Evolutionary conservation across 2,888 invertebrate species (phyloP).

Genomic region (Sinotaia quadrata): DNA sequence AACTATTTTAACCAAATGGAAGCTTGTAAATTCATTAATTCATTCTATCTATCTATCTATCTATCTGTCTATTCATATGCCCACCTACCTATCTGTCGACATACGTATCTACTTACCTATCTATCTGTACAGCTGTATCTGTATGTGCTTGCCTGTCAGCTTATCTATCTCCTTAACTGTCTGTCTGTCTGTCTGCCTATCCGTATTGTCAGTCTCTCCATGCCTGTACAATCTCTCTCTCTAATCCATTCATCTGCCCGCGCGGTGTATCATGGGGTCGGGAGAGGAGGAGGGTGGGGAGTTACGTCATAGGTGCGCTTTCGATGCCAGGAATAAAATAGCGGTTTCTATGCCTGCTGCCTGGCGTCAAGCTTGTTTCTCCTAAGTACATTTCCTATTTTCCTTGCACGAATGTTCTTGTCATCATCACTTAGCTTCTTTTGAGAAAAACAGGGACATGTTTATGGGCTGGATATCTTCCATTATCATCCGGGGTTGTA

Average conservation of each 20-base stretch:
- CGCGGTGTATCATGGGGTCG: not conserved
- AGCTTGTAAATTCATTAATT: no score
- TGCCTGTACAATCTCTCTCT: not conserved
- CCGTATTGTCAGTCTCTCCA: no score
- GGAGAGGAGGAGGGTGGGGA: no score
- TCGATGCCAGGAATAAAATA: no score
- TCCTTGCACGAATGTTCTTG: slow-evolving; percentile 15
- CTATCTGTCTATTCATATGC: no score
- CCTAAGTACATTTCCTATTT: not conserved
- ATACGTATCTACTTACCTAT: no score
- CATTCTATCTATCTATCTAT: no score
- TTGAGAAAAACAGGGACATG: slow-evolving; percentile 8
- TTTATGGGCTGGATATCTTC: slow-evolving; percentile 18
- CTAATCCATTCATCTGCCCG: not conserved
- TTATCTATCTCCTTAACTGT: slow-evolving; percentile 2
- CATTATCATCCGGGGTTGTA: slow-evolving; percentile 22
- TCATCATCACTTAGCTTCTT: slow-evolving; percentile 9
- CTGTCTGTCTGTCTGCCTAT: slow-evolving; percentile 12
- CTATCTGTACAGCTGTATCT: no score
- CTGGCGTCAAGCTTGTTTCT: not conserved
- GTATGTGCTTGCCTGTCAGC: not conserved
- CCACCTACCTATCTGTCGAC: no score
- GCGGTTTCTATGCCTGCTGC: no score
- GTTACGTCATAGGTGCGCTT: no score
- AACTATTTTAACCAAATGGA: no score